These are phyloP conservation scores for Lophura swinhoii DNA, from an alignment of 2,797 vertebrate genomes.

Conservation along the genomic window DNA sequence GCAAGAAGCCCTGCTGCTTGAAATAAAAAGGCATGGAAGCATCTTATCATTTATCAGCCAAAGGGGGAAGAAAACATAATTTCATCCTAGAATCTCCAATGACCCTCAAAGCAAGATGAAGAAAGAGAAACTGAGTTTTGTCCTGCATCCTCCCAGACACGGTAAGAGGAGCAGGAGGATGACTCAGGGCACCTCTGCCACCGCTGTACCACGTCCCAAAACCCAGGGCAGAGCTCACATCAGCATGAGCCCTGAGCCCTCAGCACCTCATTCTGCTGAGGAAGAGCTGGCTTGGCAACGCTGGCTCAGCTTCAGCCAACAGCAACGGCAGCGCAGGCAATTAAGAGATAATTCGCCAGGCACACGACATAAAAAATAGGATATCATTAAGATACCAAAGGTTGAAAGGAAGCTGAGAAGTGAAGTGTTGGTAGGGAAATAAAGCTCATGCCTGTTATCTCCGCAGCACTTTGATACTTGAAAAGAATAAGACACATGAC, in stretches of 20 bases:
- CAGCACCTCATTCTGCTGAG: background rate
- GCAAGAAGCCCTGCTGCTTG: background rate
- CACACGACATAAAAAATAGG: conserved; percentile 19
- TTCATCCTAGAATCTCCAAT: background rate
- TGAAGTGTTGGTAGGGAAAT: background rate
- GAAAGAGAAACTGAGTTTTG: background rate
- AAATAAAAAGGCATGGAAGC: background rate
- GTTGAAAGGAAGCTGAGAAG: conserved; percentile 53
- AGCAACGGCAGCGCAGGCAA: background rate
- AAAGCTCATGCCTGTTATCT: conserved; percentile 33
- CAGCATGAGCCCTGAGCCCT: background rate
- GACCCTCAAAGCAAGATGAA: background rate
- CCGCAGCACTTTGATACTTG: background rate
- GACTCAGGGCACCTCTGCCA: background rate
- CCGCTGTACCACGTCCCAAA: background rate
- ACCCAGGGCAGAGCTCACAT: background rate
- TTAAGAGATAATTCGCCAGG: background rate
- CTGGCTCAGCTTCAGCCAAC: background rate
- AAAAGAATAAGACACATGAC: background rate
- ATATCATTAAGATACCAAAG: conserved; percentile 52
- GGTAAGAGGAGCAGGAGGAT: background rate
- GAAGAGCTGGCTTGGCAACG: background rate
- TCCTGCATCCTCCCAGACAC: accelerated
- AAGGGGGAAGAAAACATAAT: background rate
- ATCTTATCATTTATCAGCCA: background rate